phyloP scores from a whole-genome alignment of 2,113 vertebrate species.

The Lamprologus sp. region DNA sequence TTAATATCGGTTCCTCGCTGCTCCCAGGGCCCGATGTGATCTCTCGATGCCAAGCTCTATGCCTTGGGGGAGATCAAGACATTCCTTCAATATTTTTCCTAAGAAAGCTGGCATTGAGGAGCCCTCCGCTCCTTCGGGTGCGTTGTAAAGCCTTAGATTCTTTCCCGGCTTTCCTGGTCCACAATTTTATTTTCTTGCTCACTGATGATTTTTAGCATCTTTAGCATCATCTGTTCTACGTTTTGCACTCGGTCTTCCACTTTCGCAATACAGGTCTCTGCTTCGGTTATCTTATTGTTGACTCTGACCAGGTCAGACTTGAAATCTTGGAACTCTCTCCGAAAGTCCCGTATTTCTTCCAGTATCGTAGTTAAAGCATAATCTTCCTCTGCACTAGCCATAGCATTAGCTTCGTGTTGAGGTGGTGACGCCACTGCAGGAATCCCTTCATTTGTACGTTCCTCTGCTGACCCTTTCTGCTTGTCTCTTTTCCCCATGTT shows the following conservation, averaged over 20 bases:
- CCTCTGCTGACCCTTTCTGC: accelerated
- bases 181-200: background rate
- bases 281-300: background rate
- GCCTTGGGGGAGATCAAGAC: background rate
- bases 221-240: accelerated
- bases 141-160: background rate
- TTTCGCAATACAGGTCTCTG: background rate
- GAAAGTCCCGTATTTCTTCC: background rate
- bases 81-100: background rate
- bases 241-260: background rate
- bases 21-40: background rate
- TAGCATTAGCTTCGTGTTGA: background rate
- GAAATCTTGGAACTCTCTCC: background rate
- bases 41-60: background rate
- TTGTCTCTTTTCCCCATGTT: background rate
- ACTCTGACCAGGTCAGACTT: background rate
- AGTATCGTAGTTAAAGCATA: background rate
- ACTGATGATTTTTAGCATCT: background rate
- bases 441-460: background rate
- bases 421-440: accelerated
- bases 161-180: background rate
- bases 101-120: background rate
- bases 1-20: background rate
- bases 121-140: background rate
- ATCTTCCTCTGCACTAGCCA: background rate